These are phyloP conservation scores for Adelognathus sp. DNA, from an alignment of 2,888 invertebrate genomes.

Conservation along the genomic window DNA sequence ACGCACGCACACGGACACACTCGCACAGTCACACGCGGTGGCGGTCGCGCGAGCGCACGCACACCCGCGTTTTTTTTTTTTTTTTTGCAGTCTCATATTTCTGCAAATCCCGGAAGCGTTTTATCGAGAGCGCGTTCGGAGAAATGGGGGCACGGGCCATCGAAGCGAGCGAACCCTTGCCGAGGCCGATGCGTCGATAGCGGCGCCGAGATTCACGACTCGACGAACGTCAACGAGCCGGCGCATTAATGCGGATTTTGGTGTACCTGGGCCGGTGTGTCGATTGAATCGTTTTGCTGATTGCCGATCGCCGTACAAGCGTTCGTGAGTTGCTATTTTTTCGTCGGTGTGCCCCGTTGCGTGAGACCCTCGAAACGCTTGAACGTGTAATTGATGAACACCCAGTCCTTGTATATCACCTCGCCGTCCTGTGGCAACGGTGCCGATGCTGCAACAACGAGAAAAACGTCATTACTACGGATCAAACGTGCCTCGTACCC, in stretches of 20 bases:
- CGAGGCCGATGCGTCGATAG: background rate
- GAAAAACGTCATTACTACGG: background rate
- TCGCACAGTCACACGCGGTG: background rate
- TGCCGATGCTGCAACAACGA: constrained; percentile 87
- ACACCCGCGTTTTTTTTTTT: background rate
- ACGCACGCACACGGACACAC: constrained; percentile 8
- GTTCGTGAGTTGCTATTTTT: constrained; percentile 84
- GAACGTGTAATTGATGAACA: constrained; percentile 99
- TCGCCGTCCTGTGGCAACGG: constrained; percentile 95
- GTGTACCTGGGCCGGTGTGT: constrained; percentile 78
- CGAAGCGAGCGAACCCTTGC: constrained; percentile 17
- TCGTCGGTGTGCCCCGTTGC: constrained; percentile 92
- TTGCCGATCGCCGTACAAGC: constrained; percentile 68
- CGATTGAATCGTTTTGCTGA: constrained; percentile 72
- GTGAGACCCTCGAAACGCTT: constrained; percentile 99
- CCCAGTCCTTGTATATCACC: constrained; percentile 98
- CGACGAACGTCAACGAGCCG: constrained; percentile 48
- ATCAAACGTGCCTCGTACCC: background rate
- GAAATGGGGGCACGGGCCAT: constrained; percentile 42
- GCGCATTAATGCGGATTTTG: constrained; percentile 70
- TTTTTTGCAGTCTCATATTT: constrained; percentile 25
- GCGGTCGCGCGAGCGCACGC: background rate
- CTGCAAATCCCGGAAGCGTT: constrained; percentile 26
- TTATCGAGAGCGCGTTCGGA: constrained; percentile 3
- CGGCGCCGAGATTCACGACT: background rate